Evolutionary conservation across 2,888 invertebrate genomes (phyloP).

Genomic region (Xestia rhomboidea): DNA sequence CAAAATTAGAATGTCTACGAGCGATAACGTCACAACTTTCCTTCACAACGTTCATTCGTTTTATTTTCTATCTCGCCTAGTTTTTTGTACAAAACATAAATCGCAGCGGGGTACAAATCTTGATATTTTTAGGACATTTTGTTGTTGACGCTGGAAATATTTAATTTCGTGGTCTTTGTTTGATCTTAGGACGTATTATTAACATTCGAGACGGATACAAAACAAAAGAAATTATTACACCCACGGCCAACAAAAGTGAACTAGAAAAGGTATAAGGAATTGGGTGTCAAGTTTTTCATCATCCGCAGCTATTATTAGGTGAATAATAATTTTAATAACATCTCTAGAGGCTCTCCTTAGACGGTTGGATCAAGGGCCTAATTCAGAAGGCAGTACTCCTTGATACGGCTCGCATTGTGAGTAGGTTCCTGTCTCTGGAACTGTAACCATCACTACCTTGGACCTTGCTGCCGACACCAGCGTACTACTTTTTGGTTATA

Average conservation of each 20-base stretch:
- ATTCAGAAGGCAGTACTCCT: too few species aligned
- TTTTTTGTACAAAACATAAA: conserved; percentile 20
- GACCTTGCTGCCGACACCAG: too few species aligned
- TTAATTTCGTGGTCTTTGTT: conserved; percentile 16
- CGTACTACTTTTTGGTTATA: too few species aligned
- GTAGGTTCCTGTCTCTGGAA: not conserved
- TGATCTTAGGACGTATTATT: not conserved
- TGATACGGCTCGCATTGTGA: too few species aligned
- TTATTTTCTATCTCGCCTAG: conserved; percentile 31
- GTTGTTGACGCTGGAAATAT: not conserved
- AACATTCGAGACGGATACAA: not conserved
- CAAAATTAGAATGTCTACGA: conserved; percentile 24
- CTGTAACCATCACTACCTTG: too few species aligned
- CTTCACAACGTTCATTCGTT: conserved; percentile 33
- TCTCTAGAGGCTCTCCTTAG: too few species aligned
- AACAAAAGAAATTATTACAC: not conserved
- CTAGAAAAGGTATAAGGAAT: not conserved
- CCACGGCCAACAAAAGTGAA: not conserved
- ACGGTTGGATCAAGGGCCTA: too few species aligned
- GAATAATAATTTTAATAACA: not conserved
- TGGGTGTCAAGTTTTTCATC: not conserved
- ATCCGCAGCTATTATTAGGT: not conserved
- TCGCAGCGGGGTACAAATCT: conserved; percentile 11
- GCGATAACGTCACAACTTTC: conserved; percentile 29
- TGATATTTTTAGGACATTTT: conserved; percentile 11